Conservation (phyloP, 2,797 vertebrate species). For the Toxotes lorentzi region DNA sequence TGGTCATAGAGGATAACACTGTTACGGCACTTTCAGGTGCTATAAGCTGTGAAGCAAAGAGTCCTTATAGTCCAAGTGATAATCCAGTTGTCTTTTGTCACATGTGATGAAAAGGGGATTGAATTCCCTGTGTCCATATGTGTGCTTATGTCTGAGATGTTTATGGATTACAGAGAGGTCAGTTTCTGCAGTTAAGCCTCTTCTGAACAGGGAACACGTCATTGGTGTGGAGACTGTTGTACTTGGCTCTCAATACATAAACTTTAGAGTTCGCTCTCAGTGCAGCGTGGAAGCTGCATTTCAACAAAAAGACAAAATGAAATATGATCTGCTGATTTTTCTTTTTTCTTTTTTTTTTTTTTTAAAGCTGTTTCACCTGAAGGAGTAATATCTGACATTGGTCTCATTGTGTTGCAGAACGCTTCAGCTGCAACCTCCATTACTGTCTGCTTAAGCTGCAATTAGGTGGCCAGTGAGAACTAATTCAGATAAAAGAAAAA, state of each 20-base stretch:
- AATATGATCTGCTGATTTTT: conserved; percentile 28
- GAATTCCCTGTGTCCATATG: conserved; percentile 31
- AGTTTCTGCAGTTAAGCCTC: conserved; percentile 55
- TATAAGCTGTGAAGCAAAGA: conserved; percentile 40
- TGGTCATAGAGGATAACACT: conserved; percentile 45
- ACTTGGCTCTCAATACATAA: conserved; percentile 57
- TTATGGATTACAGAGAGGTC: conserved; percentile 73
- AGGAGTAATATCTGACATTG: conserved; percentile 17
- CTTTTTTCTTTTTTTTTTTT: not conserved
- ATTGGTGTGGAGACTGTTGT: conserved; percentile 46
- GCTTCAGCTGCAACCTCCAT: conserved; percentile 47
- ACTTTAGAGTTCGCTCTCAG: conserved; percentile 30
- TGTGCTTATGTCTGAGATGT: conserved; percentile 61
- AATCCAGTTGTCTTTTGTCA: conserved; percentile 71
- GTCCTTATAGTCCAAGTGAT: conserved; percentile 36
- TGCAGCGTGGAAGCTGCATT: conserved; percentile 25
- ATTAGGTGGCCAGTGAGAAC: conserved; percentile 50
- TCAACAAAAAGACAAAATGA: conserved; percentile 48
- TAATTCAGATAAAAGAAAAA: conserved; percentile 54
- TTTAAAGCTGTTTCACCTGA: not conserved
- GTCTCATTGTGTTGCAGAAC: conserved; percentile 31
- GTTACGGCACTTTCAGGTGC: conserved; percentile 51
- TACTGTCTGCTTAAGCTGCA: conserved; percentile 49
- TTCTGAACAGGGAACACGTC: conserved; percentile 46
- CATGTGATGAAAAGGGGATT: conserved; percentile 62